These are phyloP conservation scores for Clostera curtula DNA, from an alignment of 2,888 invertebrate genomes.

Conservation along the genomic window DNA sequence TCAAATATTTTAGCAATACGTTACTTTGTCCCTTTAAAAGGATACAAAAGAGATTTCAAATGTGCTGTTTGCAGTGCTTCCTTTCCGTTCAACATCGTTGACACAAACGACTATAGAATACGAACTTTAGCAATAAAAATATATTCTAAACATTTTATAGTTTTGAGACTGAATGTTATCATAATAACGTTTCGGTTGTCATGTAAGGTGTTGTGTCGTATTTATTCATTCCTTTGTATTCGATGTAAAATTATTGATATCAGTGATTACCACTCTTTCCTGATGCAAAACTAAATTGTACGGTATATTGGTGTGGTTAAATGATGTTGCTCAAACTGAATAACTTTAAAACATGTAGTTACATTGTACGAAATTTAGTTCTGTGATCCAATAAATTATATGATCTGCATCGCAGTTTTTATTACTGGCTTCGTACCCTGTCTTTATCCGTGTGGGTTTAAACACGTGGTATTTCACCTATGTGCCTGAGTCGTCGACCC, in stretches of 20 bases:
- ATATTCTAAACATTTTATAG: constrained; percentile 15
- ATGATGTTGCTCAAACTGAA: constrained; percentile 67
- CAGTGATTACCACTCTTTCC: constrained; percentile 26
- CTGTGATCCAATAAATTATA: constrained; percentile 66
- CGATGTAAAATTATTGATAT: too few species aligned
- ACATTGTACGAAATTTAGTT: constrained; percentile 65
- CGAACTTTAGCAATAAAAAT: constrained; percentile 9
- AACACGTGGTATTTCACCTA: not conserved
- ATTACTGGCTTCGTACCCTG: constrained; percentile 7
- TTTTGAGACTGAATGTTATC: constrained; percentile 22
- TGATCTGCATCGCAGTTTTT: constrained; percentile 40
- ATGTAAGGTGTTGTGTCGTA: constrained; percentile 4
- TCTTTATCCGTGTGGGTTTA: not conserved
- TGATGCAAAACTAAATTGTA: constrained; percentile 27
- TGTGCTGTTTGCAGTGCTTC: constrained; percentile 37
- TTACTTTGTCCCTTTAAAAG: constrained; percentile 2
- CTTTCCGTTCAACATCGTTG: constrained; percentile 15
- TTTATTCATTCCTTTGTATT: too few species aligned
- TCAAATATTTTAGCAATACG: too few species aligned
- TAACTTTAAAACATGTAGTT: constrained; percentile 58
- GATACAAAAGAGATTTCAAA: constrained; percentile 7
- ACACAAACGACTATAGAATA: constrained; percentile 1
- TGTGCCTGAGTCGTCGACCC: too few species aligned
- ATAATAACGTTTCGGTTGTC: constrained; percentile 12
- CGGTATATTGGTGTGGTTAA: constrained; percentile 44